Evolutionary conservation across 2,113 vertebrate species (phyloP).

Genomic region (Butorides virescens): DNA sequence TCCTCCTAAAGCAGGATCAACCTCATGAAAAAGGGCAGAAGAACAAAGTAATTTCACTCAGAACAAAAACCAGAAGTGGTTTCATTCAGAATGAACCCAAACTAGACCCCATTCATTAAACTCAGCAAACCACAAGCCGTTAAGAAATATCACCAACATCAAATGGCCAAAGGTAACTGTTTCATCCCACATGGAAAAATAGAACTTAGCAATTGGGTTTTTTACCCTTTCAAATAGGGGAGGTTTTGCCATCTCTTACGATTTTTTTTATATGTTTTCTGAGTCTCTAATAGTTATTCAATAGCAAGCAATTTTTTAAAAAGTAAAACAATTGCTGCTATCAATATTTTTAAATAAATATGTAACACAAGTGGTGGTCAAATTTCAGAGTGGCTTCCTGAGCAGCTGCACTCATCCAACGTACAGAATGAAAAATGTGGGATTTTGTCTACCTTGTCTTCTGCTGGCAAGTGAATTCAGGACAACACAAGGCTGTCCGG

Average conservation of each 20-base stretch:
- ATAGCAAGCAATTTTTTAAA: neutral
- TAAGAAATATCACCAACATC: neutral
- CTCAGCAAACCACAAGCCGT: neutral
- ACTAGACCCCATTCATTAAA: neutral
- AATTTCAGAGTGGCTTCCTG: neutral
- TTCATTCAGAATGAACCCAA: slow-evolving; percentile 2
- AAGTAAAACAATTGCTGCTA: neutral
- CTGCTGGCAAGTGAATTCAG: neutral
- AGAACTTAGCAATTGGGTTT: neutral
- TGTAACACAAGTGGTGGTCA: neutral
- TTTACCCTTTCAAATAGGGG: neutral
- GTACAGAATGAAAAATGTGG: neutral
- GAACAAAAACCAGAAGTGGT: neutral
- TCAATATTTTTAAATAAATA: neutral
- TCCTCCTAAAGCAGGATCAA: slow-evolving; percentile 15
- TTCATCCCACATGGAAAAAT: neutral
- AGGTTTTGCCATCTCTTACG: neutral
- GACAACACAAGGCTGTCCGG: neutral
- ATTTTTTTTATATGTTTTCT: neutral
- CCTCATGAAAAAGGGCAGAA: neutral
- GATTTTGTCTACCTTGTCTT: neutral
- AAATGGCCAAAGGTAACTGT: neutral
- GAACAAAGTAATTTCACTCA: neutral
- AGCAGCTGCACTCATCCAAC: neutral
- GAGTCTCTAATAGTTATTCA: neutral